phyloP scores from a whole-genome alignment of 2,113 vertebrate genomes.

The Suncus etruscus region DNA sequence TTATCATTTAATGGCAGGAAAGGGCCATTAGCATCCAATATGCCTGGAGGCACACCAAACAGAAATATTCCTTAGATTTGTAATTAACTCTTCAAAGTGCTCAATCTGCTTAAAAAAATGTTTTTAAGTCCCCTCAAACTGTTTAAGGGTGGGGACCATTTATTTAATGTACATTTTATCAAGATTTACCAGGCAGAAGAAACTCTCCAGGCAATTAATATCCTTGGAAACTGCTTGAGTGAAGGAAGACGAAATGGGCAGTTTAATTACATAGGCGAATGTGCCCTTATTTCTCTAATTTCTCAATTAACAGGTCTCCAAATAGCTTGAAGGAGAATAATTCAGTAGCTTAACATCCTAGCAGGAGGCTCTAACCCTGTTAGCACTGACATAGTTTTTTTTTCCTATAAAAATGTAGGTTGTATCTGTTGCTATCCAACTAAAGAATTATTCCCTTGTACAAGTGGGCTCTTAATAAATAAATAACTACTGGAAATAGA shows the following conservation, averaged over 20 bases:
- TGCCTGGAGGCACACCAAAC: conserved; percentile 70
- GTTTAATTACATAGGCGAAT: conserved; percentile 76
- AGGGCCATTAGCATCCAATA: conserved; percentile 69
- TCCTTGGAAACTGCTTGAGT: conserved; percentile 72
- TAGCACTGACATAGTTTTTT: conserved; percentile 52
- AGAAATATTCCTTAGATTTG: conserved; percentile 78
- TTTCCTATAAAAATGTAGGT: conserved; percentile 73
- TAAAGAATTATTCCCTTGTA: conserved; percentile 61
- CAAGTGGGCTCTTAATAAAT: background rate
- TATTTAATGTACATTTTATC: conserved; percentile 79
- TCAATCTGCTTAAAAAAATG: conserved; percentile 72
- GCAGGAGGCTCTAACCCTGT: conserved; percentile 64
- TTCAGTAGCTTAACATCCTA: conserved; percentile 77
- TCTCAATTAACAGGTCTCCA: conserved; percentile 80
- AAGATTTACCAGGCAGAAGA: conserved; percentile 73
- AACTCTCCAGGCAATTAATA: conserved; percentile 81
- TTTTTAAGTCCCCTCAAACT: conserved; percentile 62
- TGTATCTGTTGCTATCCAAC: conserved; percentile 69
- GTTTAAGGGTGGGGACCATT: conserved; percentile 56
- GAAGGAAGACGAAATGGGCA: conserved; percentile 69
- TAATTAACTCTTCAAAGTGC: conserved; percentile 81
- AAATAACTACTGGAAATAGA: background rate
- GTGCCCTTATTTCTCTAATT: conserved; percentile 82
- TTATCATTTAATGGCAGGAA: conserved; percentile 85
- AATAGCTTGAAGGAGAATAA: conserved; percentile 76